These are phyloP conservation scores for Oryzias javanicus DNA, from an alignment of 2,113 vertebrate species.

Conservation along the genomic window DNA sequence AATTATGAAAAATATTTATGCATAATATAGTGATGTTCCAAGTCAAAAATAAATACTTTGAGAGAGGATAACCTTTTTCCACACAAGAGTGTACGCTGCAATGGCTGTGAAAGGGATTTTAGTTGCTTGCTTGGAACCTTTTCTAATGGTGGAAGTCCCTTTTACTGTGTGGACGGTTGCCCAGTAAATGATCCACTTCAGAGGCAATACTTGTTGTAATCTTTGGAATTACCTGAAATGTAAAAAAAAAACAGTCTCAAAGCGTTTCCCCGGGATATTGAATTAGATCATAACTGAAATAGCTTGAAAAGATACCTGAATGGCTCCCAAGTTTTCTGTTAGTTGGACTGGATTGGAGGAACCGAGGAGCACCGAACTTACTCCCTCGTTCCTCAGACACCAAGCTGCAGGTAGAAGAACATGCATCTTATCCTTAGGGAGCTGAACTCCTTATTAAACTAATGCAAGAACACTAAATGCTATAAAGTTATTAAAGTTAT, in stretches of 20 bases:
- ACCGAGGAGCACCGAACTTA: slow-evolving; percentile 94
- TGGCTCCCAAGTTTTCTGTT: slow-evolving; percentile 95
- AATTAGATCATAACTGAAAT: background rate
- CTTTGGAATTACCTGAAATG: slow-evolving; percentile 92
- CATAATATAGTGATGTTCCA: too few relatives aligned
- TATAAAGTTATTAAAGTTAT: too few relatives aligned
- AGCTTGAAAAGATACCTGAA: slow-evolving; percentile 78
- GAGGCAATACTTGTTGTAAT: slow-evolving; percentile 91
- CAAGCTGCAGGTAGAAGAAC: slow-evolving; percentile 78
- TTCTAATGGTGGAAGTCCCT: slow-evolving; percentile 84
- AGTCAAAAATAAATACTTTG: too few relatives aligned
- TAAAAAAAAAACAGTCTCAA: slow-evolving; percentile 19
- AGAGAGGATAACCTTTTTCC: too few relatives aligned
- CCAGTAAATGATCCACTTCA: slow-evolving; percentile 91
- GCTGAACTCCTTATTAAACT: background rate
- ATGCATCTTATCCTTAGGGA: slow-evolving; percentile 1
- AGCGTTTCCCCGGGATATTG: background rate
- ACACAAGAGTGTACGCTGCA: slow-evolving; percentile 32
- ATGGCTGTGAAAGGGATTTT: slow-evolving; percentile 69
- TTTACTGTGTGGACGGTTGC: slow-evolving; percentile 94
- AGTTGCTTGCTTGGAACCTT: slow-evolving; percentile 38
- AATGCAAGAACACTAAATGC: too few relatives aligned
- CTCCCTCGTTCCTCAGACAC: slow-evolving; percentile 95
- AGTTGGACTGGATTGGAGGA: slow-evolving; percentile 92
- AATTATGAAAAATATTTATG: too few relatives aligned